Percentiles rank a stretch among this genome's conserved stretches.
Conservation (phyloP, 2,797 vertebrate species). For the Megaceryle alcyon region DNA sequence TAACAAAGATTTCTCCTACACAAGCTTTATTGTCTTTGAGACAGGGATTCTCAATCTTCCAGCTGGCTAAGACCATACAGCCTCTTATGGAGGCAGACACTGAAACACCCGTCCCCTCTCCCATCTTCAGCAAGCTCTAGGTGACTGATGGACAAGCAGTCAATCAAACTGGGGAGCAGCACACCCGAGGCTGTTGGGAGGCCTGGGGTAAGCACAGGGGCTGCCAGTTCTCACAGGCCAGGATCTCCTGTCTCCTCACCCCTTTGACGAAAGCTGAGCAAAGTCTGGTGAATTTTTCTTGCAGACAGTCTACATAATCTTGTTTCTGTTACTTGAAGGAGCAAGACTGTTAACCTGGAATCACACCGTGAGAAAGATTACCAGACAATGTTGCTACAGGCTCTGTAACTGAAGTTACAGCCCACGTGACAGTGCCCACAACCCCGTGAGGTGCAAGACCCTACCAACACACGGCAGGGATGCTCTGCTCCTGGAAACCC, state of each 20-base stretch:
- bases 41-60: neutral
- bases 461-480: too few relatives aligned
- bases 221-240: neutral
- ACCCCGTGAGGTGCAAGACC: too few relatives aligned
- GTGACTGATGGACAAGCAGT: accelerated
- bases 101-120: neutral
- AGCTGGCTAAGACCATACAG: neutral
- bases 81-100: neutral
- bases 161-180: neutral
- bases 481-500: neutral
- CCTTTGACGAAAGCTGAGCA: neutral
- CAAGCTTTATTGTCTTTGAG: neutral
- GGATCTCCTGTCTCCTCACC: neutral
- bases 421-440: too few relatives aligned
- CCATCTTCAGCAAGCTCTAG: neutral
- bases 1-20: neutral
- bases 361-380: neutral
- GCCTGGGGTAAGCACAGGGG: neutral
- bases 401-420: neutral
- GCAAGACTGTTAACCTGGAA: neutral
- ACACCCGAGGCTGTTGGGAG: too few relatives aligned
- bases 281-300: neutral
- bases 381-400: neutral
- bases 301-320: neutral
- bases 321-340: neutral